Percentiles rank a stretch among this genome's conserved stretches.
Evolutionary conservation across 2,113 vertebrate species (phyloP).

Genomic region (Heliornis fulica): DNA sequence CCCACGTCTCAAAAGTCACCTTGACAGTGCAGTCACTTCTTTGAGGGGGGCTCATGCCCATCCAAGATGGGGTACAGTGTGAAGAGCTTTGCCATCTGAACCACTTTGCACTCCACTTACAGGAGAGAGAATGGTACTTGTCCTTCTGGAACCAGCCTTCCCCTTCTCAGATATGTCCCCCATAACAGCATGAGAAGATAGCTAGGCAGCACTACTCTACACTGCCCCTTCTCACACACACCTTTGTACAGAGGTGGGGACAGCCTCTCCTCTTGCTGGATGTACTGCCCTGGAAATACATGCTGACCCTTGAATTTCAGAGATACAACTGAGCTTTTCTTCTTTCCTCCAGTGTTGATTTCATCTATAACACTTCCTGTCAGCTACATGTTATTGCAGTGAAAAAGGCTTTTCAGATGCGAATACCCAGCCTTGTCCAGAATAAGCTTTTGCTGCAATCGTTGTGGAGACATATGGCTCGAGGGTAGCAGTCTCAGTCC

Average conservation of each 20-base stretch:
- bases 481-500: background rate
- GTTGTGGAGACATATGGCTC: background rate
- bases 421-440: background rate
- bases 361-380: background rate
- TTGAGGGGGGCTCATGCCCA: background rate
- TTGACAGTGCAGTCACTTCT: background rate
- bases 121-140: background rate
- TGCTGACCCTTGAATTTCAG: background rate
- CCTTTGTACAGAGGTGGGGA: background rate
- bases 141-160: rapidly evolving
- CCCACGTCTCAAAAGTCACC: background rate
- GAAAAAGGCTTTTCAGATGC: background rate
- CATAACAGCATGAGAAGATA: rapidly evolving
- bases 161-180: background rate
- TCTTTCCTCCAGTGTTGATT: background rate
- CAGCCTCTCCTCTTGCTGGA: background rate
- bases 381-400: rapidly evolving
- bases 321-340: background rate
- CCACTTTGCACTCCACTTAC: background rate
- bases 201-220: background rate
- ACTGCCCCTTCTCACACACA: background rate
- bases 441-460: background rate
- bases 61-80: rapidly evolving
- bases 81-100: background rate
- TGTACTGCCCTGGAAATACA: background rate